Evolutionary conservation across 2,888 invertebrate species (phyloP).

Genomic region (Drosophila subquinaria): DNA sequence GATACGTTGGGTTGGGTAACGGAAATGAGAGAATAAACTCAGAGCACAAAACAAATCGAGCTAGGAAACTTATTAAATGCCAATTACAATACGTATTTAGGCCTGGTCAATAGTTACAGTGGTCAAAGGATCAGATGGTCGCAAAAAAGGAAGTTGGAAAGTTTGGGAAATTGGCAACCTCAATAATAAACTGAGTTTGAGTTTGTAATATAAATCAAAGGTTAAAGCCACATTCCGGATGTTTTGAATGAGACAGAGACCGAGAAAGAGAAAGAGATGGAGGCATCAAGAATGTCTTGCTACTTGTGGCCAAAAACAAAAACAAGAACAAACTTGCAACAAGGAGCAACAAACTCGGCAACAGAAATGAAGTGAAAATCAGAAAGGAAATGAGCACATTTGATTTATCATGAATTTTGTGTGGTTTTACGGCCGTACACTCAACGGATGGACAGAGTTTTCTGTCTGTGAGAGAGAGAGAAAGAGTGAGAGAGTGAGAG

Average conservation of each 20-base stretch:
- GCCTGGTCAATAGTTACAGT: constrained; percentile 19
- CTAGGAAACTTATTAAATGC: constrained; percentile 26
- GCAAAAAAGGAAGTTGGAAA: constrained; percentile 1
- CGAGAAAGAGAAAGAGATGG: not conserved
- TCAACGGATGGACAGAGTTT: constrained; percentile 25
- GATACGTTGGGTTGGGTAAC: no score
- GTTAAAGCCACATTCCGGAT: constrained; percentile 9
- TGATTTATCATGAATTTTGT: constrained; percentile 78
- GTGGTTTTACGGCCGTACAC: constrained; percentile 45
- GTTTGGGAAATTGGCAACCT: not conserved
- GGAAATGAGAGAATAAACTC: not conserved
- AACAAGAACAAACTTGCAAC: constrained; percentile 34
- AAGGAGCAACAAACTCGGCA: constrained; percentile 18
- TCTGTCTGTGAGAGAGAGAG: constrained; percentile 4
- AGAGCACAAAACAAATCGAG: not conserved
- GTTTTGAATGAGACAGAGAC: constrained; percentile 33
- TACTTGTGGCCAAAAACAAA: not conserved
- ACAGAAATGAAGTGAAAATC: constrained; percentile 71
- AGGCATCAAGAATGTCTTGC: not conserved
- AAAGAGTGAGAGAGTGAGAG: not conserved
- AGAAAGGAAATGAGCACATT: constrained; percentile 79
- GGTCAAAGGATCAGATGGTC: constrained; percentile 28
- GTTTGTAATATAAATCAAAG: constrained; percentile 8
- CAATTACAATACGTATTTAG: constrained; percentile 52
- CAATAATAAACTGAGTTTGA: not conserved